Percentiles rank a stretch among this genome's conserved stretches.
Conservation (phyloP, 2,113 vertebrate species). For the Coreoperca whiteheadi region DNA sequence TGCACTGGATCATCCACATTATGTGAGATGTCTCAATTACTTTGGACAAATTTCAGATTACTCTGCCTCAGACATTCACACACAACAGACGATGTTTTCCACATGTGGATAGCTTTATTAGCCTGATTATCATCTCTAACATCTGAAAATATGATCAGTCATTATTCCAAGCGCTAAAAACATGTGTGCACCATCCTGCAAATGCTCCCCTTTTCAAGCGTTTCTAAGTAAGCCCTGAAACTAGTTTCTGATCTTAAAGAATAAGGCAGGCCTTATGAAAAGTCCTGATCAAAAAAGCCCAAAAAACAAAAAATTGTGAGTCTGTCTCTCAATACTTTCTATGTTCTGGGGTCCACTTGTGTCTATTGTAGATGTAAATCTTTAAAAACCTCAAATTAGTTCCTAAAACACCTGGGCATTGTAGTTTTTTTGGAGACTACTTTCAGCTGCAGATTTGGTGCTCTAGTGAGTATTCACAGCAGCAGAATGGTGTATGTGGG, state of each 20-base stretch:
- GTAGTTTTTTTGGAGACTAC: neutral
- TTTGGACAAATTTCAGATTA: slow-evolving; percentile 45
- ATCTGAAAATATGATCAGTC: slow-evolving; percentile 42
- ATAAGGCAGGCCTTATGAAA: too few relatives aligned
- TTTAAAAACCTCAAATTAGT: slow-evolving; percentile 5
- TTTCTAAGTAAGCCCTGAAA: neutral
- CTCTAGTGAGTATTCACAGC: neutral
- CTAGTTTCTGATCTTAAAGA: neutral
- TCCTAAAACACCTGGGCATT: neutral
- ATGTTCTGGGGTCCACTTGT: neutral
- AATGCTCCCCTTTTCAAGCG: neutral
- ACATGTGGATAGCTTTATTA: slow-evolving; percentile 46
- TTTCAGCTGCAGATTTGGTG: neutral
- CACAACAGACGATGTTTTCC: slow-evolving; percentile 50
- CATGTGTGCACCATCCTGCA: slow-evolving; percentile 4
- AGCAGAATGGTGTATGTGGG: neutral
- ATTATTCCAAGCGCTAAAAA: slow-evolving; percentile 6
- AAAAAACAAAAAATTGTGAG: neutral
- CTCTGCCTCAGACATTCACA: slow-evolving; percentile 26
- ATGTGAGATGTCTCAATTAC: slow-evolving; percentile 44
- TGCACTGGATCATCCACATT: slow-evolving; percentile 47
- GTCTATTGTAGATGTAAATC: neutral
- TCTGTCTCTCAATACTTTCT: too few relatives aligned
- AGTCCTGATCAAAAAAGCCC: neutral
- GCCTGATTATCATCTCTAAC: slow-evolving; percentile 35